These are phyloP conservation scores for Gavialis gangeticus DNA, from an alignment of 2,113 vertebrate genomes.

Conservation along the genomic window DNA sequence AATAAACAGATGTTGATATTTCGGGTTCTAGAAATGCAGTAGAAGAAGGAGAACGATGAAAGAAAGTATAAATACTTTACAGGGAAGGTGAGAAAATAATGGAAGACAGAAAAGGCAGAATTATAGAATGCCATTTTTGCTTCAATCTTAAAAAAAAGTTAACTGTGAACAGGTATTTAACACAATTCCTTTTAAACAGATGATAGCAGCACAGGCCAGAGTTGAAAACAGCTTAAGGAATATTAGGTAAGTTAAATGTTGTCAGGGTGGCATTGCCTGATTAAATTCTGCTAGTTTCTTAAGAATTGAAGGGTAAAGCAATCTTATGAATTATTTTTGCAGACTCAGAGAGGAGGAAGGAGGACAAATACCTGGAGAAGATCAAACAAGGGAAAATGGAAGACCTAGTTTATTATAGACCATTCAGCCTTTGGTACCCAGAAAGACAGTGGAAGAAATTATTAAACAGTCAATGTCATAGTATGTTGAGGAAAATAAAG, in stretches of 20 bases:
- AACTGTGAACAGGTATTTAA: neutral
- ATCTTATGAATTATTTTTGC: neutral
- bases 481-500: neutral
- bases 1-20: neutral
- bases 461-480: neutral
- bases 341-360: neutral
- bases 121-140: neutral
- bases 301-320: neutral
- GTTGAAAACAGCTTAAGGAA: neutral
- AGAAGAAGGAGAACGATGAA: neutral
- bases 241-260: neutral
- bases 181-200: neutral
- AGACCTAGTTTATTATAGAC: neutral
- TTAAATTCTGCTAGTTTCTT: neutral
- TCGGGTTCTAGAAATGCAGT: neutral
- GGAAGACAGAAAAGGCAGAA: neutral
- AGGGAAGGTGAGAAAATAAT: neutral
- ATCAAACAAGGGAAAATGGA: neutral
- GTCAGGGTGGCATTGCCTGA: neutral
- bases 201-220: neutral
- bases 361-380: neutral
- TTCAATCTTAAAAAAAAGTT: neutral
- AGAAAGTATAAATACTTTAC: neutral
- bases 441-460: conserved; percentile 1
- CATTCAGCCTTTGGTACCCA: neutral